phyloP scores from a whole-genome alignment of 2,113 vertebrate genomes.

The Odocoileus hemionus region DNA sequence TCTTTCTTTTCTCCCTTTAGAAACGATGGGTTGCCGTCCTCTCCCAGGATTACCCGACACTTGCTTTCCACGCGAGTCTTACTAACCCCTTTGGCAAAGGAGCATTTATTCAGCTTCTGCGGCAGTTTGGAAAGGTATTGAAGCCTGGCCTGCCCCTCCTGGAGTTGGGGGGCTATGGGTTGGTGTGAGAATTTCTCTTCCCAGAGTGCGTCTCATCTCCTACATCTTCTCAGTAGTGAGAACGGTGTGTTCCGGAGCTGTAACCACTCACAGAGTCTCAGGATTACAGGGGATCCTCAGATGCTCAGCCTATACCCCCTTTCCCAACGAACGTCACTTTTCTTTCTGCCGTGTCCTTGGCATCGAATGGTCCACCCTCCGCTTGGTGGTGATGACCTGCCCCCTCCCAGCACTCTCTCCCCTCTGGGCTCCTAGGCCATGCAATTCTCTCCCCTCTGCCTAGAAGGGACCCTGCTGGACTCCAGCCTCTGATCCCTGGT shows the following conservation, averaged over 20 bases:
- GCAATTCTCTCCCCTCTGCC: neutral
- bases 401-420: neutral
- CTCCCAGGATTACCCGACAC: constrained; percentile 94
- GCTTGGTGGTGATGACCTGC: neutral
- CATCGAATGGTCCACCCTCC: neutral
- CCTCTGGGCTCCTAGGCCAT: neutral
- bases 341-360: neutral
- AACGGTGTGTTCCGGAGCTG: neutral
- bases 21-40: constrained; percentile 96
- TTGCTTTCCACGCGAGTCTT: constrained; percentile 98
- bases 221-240: neutral
- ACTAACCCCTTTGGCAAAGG: constrained; percentile 98
- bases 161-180: neutral
- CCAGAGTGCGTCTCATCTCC: neutral
- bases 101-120: constrained; percentile 95
- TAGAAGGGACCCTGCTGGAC: neutral
- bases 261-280: neutral
- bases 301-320: fast-evolving
- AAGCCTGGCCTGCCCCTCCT: neutral
- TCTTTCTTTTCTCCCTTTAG: constrained; percentile 72
- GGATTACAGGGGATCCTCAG: neutral
- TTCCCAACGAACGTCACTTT: neutral
- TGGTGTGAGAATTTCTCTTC: neutral
- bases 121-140: constrained; percentile 97
- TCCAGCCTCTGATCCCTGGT: neutral